Evolutionary conservation across 2,113 vertebrate genomes (phyloP), one percentile per base, ranked within the genome.

Genomic region (Lathamus discolor): DNA sequence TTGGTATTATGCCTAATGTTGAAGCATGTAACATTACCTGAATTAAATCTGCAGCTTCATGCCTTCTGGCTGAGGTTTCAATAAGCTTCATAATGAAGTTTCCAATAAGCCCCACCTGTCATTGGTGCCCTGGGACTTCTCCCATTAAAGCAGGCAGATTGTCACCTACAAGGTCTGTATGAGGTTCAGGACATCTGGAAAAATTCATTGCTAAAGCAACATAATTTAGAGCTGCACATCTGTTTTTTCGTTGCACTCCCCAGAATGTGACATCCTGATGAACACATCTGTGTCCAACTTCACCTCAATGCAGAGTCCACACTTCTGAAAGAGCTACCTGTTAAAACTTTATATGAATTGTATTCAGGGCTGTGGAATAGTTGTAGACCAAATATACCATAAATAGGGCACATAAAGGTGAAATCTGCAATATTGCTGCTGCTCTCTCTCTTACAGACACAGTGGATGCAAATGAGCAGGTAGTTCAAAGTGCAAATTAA

Each of bases 401-500:
- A 74, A 82, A 48, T 13, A 68, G 11, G 55, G 16, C 22, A 84
- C 22, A 84, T 57, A 83, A 88, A n/a, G 37, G 11, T 17, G 84
- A 94, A 92, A 55, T 84, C 57, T 57, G 33, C 31, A 73, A 15
- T 64, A 61, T 29, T 63, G 46, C 46, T 74, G 8, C 43, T 35
- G 57, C 13, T 35, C 14, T 67, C 4, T 12, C 24, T 83, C 7
- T 86, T 64, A 76, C 70, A 74, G 48, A 67, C 64, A 86, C 51
- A 74, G 68, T 48, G 80, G 52, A 73, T 87, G 66, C 24, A 95
- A 66, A 83, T 84, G 44, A 96, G 63, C 55, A 92, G 82, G 49
- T 31, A 84, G 10, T 49, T 87, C 18, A 37, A 96, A 81, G 61
- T 78, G 67, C n/a, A 92, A 86, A 92, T 92, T 92, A 88, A 96